Conservation (phyloP, 2,113 vertebrate species). For the Drymodes brunneopygia region DNA sequence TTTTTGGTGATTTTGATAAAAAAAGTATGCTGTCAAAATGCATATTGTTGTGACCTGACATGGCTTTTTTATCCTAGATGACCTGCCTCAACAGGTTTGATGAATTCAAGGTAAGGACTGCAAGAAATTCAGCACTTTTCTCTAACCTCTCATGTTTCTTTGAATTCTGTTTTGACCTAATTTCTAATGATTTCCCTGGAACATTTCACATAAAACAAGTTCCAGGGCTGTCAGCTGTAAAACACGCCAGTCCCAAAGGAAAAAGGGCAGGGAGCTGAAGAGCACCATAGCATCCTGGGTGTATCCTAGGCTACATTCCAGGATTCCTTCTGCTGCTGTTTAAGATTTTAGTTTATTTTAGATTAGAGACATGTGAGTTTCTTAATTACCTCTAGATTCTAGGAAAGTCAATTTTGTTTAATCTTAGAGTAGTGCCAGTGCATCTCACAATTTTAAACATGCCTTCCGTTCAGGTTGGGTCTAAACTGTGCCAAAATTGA, state of each 20-base stretch:
- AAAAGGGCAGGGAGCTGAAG: background rate
- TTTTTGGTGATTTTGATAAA: background rate
- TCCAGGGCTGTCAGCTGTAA: background rate
- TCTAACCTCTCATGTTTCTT: background rate
- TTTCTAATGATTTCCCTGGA: background rate
- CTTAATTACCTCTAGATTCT: background rate
- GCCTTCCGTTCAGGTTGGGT: background rate
- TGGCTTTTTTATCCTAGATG: background rate
- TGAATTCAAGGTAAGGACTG: background rate
- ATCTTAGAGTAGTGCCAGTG: background rate
- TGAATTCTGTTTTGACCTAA: background rate
- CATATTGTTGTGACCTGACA: background rate
- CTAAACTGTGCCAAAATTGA: background rate
- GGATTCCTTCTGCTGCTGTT: background rate
- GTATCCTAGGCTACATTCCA: background rate
- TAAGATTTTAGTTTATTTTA: background rate
- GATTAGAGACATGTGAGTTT: background rate
- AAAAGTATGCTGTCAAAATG: background rate
- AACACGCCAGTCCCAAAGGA: background rate
- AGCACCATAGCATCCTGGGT: background rate
- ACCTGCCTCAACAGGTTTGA: background rate
- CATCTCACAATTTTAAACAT: background rate
- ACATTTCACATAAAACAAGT: background rate
- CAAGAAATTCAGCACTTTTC: background rate
- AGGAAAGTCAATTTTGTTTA: background rate